A percentile compares a stretch with the other conserved stretches of the same genome.
These are phyloP conservation scores for Scelioninae gen. 1 DNA, from an alignment of 2,888 invertebrate genomes.

Conservation along the genomic window DNA sequence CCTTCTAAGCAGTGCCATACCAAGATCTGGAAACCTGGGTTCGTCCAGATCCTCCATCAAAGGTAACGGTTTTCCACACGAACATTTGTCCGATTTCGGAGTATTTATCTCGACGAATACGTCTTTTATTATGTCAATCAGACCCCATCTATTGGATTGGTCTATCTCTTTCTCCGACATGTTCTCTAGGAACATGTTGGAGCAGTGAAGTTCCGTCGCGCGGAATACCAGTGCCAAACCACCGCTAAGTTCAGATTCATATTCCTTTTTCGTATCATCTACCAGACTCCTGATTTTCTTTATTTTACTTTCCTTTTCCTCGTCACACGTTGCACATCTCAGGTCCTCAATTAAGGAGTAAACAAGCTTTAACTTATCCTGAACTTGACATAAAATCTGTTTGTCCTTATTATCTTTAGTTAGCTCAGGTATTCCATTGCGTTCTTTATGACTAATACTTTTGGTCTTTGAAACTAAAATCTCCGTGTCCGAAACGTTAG, in stretches of 20 bases:
- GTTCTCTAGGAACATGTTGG: constrained; percentile 79
- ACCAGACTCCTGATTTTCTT: constrained; percentile 77
- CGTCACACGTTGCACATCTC: no score
- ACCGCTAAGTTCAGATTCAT: constrained; percentile 72
- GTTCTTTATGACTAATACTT: neutral
- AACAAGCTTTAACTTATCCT: no score
- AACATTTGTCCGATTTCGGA: constrained; percentile 82
- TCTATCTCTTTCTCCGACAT: constrained; percentile 72
- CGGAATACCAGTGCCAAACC: constrained; percentile 78
- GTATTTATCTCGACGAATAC: constrained; percentile 87
- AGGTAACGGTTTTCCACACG: constrained; percentile 87
- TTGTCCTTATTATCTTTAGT: no score
- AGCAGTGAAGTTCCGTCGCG: constrained; percentile 78
- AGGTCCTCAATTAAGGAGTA: no score
- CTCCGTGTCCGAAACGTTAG: constrained; percentile 23
- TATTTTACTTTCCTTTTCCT: constrained; percentile 45
- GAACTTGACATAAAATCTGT: no score
- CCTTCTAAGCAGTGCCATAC: constrained; percentile 86
- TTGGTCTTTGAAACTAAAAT: constrained; percentile 31
- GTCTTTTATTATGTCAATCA: constrained; percentile 82
- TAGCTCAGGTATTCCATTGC: no score
- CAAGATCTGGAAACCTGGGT: constrained; percentile 86
- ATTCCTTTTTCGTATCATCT: constrained; percentile 72
- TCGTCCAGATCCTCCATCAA: constrained; percentile 83
- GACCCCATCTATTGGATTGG: constrained; percentile 69